Percentiles rank a stretch among this genome's conserved stretches.
Evolutionary conservation across 2,113 vertebrate genomes (phyloP).

Genomic region (Gnathonemus echidnorhynchus): DNA sequence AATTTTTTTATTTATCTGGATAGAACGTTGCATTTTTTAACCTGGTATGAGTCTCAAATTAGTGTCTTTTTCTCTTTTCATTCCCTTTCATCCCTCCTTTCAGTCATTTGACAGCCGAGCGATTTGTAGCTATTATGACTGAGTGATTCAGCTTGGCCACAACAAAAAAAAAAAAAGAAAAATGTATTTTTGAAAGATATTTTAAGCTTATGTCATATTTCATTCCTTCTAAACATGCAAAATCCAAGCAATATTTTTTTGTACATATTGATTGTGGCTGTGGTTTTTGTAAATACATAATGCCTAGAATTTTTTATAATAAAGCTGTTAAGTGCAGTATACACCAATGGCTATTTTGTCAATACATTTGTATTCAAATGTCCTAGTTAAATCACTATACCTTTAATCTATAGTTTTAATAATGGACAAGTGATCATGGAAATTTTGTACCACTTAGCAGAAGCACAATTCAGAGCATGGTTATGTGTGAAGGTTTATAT

Average conservation of each 20-base stretch:
- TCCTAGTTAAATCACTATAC: background rate
- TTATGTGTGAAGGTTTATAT: background rate
- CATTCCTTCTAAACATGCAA: background rate
- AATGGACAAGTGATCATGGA: background rate
- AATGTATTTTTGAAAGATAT: background rate
- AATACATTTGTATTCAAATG: background rate
- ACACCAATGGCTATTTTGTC: background rate
- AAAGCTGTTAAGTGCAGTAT: conserved; percentile 17
- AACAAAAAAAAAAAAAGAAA: background rate
- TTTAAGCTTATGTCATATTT: background rate
- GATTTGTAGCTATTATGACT: background rate
- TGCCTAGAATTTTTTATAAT: conserved; percentile 27
- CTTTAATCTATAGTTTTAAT: background rate
- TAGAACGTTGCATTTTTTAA: background rate
- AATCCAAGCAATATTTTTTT: conserved; percentile 20
- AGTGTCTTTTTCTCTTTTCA: background rate
- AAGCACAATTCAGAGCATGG: background rate
- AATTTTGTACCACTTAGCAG: background rate
- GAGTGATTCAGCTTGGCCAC: background rate
- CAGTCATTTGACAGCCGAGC: background rate
- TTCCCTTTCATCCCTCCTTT: background rate
- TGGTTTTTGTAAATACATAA: conserved; percentile 36
- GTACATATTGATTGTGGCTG: conserved; percentile 22
- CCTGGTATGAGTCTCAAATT: background rate
- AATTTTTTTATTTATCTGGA: background rate